A percentile compares a stretch with the other conserved stretches of the same genome.
Conservation (phyloP, 2,888 invertebrate species). For the Mesorhabditis spiculigera region DNA sequence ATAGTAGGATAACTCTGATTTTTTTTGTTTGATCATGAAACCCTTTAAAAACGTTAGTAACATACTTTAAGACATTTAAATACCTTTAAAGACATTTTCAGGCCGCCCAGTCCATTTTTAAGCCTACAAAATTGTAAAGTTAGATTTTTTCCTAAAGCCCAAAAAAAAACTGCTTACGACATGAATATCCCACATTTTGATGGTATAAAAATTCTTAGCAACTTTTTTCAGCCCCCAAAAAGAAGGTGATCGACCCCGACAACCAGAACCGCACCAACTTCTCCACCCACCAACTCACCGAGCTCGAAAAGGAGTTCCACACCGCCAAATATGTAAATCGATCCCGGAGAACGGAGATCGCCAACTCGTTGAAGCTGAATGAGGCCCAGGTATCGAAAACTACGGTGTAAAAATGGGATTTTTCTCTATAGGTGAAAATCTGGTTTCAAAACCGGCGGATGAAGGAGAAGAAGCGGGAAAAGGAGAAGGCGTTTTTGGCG, state of each 20-base stretch:
- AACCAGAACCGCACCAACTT: slow-evolving; percentile 79
- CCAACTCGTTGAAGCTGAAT: slow-evolving; percentile 88
- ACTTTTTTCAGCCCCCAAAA: slow-evolving; percentile 28
- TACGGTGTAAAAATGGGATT: too few relatives aligned
- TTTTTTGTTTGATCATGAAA: too few relatives aligned
- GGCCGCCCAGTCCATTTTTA: too few relatives aligned
- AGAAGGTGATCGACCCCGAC: slow-evolving; percentile 32
- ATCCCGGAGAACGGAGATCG: slow-evolving; percentile 93
- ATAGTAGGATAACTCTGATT: too few relatives aligned
- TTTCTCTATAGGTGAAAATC: slow-evolving; percentile 76
- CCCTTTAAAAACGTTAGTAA: too few relatives aligned
- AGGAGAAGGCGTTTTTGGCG: slow-evolving; percentile 67
- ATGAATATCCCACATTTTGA: too few relatives aligned
- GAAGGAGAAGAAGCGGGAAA: slow-evolving; percentile 96
- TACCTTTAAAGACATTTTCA: too few relatives aligned
- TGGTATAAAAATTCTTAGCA: too few relatives aligned
- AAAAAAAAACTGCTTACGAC: too few relatives aligned
- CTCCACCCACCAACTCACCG: slow-evolving; percentile 97
- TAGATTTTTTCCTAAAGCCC: too few relatives aligned
- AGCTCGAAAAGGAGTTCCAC: slow-evolving; percentile 97
- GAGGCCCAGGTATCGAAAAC: slow-evolving; percentile 91
- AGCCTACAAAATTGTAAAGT: too few relatives aligned
- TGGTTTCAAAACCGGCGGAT: slow-evolving; percentile 98
- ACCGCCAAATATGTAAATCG: slow-evolving; percentile 97
- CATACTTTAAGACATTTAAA: too few relatives aligned